Evolutionary conservation across 2,888 invertebrate genomes (phyloP).

Genomic region (Cryptocephalus moraei): DNA sequence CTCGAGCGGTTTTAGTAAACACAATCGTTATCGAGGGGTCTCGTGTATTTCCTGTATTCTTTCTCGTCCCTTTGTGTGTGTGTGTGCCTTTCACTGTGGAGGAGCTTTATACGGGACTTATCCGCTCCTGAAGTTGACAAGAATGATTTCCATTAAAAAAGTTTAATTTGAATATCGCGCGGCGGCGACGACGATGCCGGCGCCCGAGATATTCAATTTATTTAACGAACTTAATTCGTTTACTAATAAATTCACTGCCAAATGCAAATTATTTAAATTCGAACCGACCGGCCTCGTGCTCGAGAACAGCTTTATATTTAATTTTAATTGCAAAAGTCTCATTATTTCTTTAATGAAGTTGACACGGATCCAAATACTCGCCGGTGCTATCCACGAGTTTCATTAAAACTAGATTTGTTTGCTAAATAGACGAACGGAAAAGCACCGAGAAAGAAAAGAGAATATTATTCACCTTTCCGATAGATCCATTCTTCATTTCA

Average conservation of each 20-base stretch:
- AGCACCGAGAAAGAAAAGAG: no score
- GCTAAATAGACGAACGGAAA: no score
- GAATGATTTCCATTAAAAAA: neutral
- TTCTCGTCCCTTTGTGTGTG: no score
- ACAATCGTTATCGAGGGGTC: no score
- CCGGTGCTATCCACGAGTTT: conserved; percentile 19
- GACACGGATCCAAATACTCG: conserved; percentile 26
- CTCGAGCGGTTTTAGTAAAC: no score
- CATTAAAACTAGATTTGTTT: no score
- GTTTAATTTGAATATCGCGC: neutral
- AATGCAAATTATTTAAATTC: conserved; percentile 26
- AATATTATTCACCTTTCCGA: no score
- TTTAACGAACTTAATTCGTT: conserved; percentile 19
- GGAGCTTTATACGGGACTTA: no score
- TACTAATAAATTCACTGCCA: conserved; percentile 19
- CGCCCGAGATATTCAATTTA: neutral
- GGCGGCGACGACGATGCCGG: no score
- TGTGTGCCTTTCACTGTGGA: no score
- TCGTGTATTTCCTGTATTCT: no score
- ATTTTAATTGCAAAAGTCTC: conserved; percentile 29
- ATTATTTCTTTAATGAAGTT: conserved; percentile 30
- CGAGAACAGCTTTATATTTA: conserved; percentile 24
- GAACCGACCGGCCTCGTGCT: conserved; percentile 12
- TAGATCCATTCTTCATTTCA: no score
- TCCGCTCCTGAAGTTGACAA: neutral